Evolutionary conservation across 2,888 invertebrate genomes (phyloP).

Genomic region (Acleris cristana): DNA sequence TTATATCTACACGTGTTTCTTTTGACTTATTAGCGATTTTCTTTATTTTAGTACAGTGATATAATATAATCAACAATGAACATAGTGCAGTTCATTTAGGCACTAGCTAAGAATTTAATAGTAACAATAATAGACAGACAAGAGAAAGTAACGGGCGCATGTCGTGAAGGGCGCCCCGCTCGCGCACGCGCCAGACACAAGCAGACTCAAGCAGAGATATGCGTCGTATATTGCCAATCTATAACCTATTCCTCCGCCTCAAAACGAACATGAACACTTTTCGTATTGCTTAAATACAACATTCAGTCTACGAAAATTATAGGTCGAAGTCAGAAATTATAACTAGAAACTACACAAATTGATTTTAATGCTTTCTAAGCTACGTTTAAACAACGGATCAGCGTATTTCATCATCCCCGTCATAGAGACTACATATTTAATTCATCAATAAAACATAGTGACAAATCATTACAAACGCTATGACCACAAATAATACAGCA

Average conservation of each 20-base stretch:
- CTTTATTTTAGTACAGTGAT: constrained; percentile 17
- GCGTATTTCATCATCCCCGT: constrained; percentile 19
- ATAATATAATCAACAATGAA: constrained; percentile 19
- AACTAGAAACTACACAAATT: constrained; percentile 27
- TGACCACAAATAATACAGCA: constrained; percentile 45
- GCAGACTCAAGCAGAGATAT: background rate
- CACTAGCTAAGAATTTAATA: constrained; percentile 26
- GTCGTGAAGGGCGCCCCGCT: background rate
- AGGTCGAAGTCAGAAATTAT: constrained; percentile 19
- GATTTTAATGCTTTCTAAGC: constrained; percentile 35
- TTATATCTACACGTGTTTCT: constrained; percentile 13
- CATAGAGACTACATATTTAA: constrained; percentile 19
- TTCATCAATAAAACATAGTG: constrained; percentile 32
- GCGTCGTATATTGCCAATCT: constrained; percentile 7
- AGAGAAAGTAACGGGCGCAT: background rate
- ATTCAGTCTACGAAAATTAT: constrained; percentile 23
- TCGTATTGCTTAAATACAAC: constrained; percentile 32
- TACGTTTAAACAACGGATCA: constrained; percentile 28
- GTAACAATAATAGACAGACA: constrained; percentile 6
- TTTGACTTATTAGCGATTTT: constrained; percentile 11
- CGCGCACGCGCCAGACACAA: background rate
- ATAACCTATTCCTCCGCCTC: constrained; percentile 14
- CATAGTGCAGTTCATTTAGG: constrained; percentile 22
- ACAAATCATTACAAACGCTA: constrained; percentile 43
- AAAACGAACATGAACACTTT: constrained; percentile 31